Percentiles rank a stretch among this genome's conserved stretches.
Evolutionary conservation across 2,888 invertebrate genomes (phyloP).

Genomic region (Drosophila formosana): DNA sequence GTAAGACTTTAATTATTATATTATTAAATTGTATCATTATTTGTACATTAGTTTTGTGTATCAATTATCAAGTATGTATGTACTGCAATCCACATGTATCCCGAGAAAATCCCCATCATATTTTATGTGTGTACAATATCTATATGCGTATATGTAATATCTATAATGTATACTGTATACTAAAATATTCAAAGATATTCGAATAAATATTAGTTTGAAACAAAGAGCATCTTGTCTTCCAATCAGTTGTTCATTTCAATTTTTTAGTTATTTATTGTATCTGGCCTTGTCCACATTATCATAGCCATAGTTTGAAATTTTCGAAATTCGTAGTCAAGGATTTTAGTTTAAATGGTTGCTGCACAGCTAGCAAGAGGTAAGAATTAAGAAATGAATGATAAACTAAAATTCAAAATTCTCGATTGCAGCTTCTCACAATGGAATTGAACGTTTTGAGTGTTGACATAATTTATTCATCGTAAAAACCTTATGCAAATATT

Average conservation of each 20-base stretch:
- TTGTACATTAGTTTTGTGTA: constrained; percentile 52
- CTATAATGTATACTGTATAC: constrained; percentile 39
- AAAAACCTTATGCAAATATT: neutral
- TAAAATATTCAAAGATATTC: constrained; percentile 78
- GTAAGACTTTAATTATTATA: constrained; percentile 59
- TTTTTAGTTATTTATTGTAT: neutral
- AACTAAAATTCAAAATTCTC: neutral
- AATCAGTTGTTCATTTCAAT: neutral
- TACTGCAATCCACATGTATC: constrained; percentile 33
- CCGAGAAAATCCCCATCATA: constrained; percentile 41
- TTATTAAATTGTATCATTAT: constrained; percentile 39
- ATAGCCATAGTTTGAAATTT: neutral
- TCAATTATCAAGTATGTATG: constrained; percentile 39
- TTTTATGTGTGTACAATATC: constrained; percentile 70
- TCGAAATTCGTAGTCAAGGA: neutral
- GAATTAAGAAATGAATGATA: neutral
- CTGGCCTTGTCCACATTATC: neutral
- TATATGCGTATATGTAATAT: constrained; percentile 40
- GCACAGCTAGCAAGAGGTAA: neutral
- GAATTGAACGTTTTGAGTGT: neutral
- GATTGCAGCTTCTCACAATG: neutral
- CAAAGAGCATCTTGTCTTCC: constrained; percentile 1
- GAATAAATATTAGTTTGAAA: constrained; percentile 78
- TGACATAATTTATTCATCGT: neutral
- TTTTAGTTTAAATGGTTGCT: neutral